Base-by-base conservation (phyloP, 2,113 vertebrate species). In the Larimichthys polyactis region DNA sequence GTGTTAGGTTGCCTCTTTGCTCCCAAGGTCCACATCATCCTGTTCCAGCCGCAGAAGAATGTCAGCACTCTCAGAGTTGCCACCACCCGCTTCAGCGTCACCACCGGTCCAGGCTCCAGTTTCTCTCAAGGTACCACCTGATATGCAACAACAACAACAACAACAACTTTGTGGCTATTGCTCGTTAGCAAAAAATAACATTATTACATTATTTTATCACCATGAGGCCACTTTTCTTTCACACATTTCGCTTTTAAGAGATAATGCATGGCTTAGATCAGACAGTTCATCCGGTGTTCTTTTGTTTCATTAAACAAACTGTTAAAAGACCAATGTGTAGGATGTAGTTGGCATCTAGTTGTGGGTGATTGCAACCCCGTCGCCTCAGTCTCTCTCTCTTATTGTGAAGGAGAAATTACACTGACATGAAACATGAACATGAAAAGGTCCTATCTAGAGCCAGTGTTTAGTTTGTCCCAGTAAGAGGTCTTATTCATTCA, bases 31-130 rank as follows among this genome's bases (percentile, higher is more conserved):
- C 98, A 99, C 95, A 97, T 99, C 94, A 99, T 99, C 83, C 95
- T 99, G 86, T 99, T 99, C 94, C 98, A 99, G 94, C 98, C 98
- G 0, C 98, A 99, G 96, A 99, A 99, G 95, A 99, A 99, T 0
- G 97, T 99, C 90, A 93, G 97, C 84, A 98, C 92, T 32, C 96
- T 97, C 90, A 95, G 98, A 0, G 93, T 96, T 22, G 95, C 96
- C 86, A 97, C 97, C 67, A 95, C 96, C 65, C 97, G 98, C 57
- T 99, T 98, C 90, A 96, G 97, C 8, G 96, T 94, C 59, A 94
- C 96, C 74, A 96, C 96, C 0, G 95, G 95, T 0, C 95, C 95
- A 0, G 79, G 96, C 78, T 95, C 98, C 93, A 97, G 95, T 92
- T 95, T 95, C 71, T 97, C 96, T 59, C 98, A 97, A 1, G 97